A percentile compares a stretch with the other conserved stretches of the same genome.
phyloP scores from a whole-genome alignment of 2,113 vertebrate species.

The Agelaius phoeniceus region DNA sequence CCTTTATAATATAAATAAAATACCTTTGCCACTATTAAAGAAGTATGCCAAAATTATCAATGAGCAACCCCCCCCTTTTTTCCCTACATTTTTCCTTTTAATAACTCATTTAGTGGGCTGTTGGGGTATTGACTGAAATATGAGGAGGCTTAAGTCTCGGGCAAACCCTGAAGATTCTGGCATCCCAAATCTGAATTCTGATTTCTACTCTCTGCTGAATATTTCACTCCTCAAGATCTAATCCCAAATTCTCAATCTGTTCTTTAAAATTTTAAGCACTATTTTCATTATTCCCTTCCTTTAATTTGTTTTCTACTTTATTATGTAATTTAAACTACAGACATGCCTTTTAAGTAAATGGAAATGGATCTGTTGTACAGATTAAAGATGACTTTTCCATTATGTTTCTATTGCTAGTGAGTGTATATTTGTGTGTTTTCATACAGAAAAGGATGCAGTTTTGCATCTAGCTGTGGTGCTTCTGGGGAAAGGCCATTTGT shows the following conservation, averaged over 20 bases:
- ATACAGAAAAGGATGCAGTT: background rate
- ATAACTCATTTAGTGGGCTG: background rate
- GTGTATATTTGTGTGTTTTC: background rate
- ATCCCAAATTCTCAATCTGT: background rate
- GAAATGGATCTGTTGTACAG: background rate
- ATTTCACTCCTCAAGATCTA: background rate
- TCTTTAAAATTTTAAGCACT: background rate
- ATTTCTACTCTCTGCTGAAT: background rate
- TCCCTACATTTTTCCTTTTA: background rate
- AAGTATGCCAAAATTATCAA: background rate
- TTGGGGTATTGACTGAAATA: background rate
- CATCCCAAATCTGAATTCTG: background rate
- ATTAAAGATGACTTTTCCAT: background rate
- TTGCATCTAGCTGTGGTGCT: background rate
- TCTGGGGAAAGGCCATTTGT: background rate
- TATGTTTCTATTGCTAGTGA: background rate
- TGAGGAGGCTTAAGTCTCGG: background rate
- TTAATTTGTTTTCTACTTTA: background rate
- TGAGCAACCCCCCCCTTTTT: fast-evolving
- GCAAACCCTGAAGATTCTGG: background rate
- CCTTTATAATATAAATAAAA: background rate
- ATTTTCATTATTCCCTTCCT: background rate
- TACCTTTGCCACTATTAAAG: background rate
- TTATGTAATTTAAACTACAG: background rate
- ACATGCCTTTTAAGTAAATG: background rate